Evolutionary conservation across 2,113 vertebrate species (phyloP).

Genomic region (Beaufortia kweichowensis): DNA sequence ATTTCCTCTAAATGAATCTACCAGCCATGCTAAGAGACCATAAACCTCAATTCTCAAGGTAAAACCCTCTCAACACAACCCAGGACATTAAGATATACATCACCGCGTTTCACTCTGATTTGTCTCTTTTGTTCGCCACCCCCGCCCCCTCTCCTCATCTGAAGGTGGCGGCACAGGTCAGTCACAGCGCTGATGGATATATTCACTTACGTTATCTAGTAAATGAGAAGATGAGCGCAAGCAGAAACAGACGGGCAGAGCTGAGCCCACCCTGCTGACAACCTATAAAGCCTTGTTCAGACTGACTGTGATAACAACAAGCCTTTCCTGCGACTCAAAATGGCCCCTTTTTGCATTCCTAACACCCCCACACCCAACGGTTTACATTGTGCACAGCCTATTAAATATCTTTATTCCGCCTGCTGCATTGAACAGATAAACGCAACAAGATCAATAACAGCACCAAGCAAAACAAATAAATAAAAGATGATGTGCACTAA

Average conservation of each 20-base stretch:
- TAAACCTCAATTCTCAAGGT: conserved; percentile 73
- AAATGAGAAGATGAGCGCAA: conserved; percentile 72
- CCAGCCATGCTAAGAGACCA: conserved; percentile 67
- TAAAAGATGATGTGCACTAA: conserved; percentile 63
- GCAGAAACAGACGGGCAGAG: conserved; percentile 55
- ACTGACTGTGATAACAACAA: conserved; percentile 64
- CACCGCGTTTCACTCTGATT: conserved; percentile 74
- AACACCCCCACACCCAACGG: conserved; percentile 42
- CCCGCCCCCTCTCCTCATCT: conserved; percentile 41
- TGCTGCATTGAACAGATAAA: conserved; percentile 66
- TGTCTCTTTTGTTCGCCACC: conserved; percentile 74
- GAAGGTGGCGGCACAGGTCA: conserved; percentile 66
- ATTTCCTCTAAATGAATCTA: conserved; percentile 68
- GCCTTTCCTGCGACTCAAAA: conserved; percentile 61
- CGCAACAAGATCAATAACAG: conserved; percentile 69
- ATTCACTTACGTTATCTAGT: conserved; percentile 80
- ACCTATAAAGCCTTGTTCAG: conserved; percentile 62
- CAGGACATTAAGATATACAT: conserved; percentile 67
- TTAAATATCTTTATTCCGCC: conserved; percentile 68
- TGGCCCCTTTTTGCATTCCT: conserved; percentile 53
- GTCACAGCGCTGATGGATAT: conserved; percentile 68
- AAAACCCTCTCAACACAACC: conserved; percentile 64
- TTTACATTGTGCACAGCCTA: conserved; percentile 65
- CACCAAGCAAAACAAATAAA: conserved; percentile 75
- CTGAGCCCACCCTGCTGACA: conserved; percentile 44